Evolutionary conservation across 2,797 vertebrate species (phyloP), one percentile per base, ranked within the genome.

Genomic region (Danio choprae): DNA sequence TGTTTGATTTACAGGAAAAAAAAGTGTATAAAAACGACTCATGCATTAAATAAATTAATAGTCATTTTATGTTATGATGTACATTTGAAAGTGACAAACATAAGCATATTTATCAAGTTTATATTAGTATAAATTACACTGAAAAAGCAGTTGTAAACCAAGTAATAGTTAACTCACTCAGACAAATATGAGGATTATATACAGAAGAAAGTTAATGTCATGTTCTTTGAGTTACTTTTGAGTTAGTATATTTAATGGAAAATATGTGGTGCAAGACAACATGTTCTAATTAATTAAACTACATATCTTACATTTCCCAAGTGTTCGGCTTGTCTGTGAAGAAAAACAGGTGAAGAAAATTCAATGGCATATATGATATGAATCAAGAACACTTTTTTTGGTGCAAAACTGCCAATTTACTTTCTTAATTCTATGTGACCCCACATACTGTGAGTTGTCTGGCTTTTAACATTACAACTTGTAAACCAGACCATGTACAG

Each of bases 281-380:
- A 4, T 22, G 59, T 73, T 81, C 83, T 73, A 86, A 79, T 53
- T 69, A 67, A 83, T 73, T 87, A 83, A 63, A 75, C 62, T 71
- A 81, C 79, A 87, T 92, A 83, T 91, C 98, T 99, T 99, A 99
- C 98, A 96, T 99, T 96, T 99, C 90, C 97, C 96, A 86, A 94
- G 93, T 51, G 90, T 93, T 92, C 93, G 89, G 90, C 90, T 93
- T 88, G 91, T 94, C 98, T 99, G 94, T 71, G 94, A 96, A 90
- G 69, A 75, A 67, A 88, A 80, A 68, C 83, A 4, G 82, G 13
- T 83, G 80, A 92, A 89, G 83, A 60, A 67, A 76, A 64, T 82
- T 81, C 4, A 81, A 72, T 85, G 51, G 53, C 46, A 60, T 40
- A 58, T 13, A 74, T 68, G 60, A 8, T 43, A 51, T 46, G 53